Percentiles rank a stretch among this genome's conserved stretches.
Conservation (phyloP, 2,888 invertebrate genomes). For the Hofmannophila pseudospretella region DNA sequence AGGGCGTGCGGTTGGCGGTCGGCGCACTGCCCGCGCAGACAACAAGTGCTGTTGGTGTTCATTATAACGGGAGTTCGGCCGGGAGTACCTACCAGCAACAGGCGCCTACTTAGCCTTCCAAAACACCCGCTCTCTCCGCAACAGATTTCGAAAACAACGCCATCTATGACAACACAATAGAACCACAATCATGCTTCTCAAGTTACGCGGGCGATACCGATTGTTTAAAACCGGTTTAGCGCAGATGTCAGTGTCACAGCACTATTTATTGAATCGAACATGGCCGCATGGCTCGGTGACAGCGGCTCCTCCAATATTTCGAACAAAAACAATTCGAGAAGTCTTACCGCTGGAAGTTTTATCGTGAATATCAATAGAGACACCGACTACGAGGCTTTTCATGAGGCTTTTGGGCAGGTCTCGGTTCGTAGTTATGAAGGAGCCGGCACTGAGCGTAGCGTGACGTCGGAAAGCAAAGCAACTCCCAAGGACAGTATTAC, state of each 20-base stretch:
- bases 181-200: conserved; percentile 12
- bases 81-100: conserved; percentile 52
- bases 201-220: conserved; percentile 11
- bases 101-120: conserved; percentile 46
- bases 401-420: conserved; percentile 22
- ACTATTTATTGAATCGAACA: conserved; percentile 42
- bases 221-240: conserved; percentile 7
- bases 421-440: conserved; percentile 22
- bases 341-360: conserved; percentile 21
- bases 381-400: conserved; percentile 21
- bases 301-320: conserved; percentile 30
- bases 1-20: conserved; percentile 75
- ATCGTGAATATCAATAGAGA: conserved; percentile 21
- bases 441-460: conserved; percentile 25
- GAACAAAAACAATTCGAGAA: conserved; percentile 25
- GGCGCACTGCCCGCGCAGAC: conserved; percentile 74
- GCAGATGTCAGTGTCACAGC: conserved; percentile 19
- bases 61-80: conserved; percentile 75
- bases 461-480: conserved; percentile 34
- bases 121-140: conserved; percentile 37
- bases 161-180: conserved; percentile 35
- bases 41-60: conserved; percentile 61
- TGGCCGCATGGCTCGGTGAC: conserved; percentile 65
- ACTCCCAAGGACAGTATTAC: conserved; percentile 29
- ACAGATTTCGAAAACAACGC: conserved; percentile 39